Conservation (phyloP, 2,888 invertebrate genomes). For the Latrodectus elegans region DNA sequence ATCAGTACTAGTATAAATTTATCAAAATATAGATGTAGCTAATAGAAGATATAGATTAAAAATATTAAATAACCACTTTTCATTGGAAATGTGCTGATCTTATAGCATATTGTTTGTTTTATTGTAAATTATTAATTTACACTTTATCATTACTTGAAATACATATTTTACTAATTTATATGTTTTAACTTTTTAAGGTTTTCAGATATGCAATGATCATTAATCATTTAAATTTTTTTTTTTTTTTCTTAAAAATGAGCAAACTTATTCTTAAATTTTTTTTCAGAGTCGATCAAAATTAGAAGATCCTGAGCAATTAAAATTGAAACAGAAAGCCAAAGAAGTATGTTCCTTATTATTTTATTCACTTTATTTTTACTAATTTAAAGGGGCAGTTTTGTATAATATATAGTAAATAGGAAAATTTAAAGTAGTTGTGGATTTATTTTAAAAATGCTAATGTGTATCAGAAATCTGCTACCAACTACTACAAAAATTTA, state of each 20-base stretch:
- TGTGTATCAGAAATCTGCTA: too few species aligned
- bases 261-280: background rate
- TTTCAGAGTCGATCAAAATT: constrained; percentile 86
- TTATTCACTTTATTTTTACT: constrained; percentile 6
- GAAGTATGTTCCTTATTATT: constrained; percentile 77
- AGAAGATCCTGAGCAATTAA: constrained; percentile 98
- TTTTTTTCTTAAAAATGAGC: too few species aligned
- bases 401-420: background rate
- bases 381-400: background rate
- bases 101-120: background rate
- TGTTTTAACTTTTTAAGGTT: background rate
- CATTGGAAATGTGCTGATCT: background rate
- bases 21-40: too few species aligned
- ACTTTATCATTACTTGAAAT: background rate
- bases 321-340: constrained; percentile 95
- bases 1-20: too few species aligned
- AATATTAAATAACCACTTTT: background rate
- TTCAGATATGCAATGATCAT: background rate
- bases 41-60: too few species aligned
- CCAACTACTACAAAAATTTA: too few species aligned
- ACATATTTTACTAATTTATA: background rate
- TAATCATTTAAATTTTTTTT: background rate
- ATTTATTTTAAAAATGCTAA: too few species aligned
- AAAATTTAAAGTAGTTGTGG: background rate
- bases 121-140: background rate